Evolutionary conservation across 2,113 vertebrate genomes (phyloP), one percentile per base, ranked within the genome.

Genomic region (Rana temporaria): DNA sequence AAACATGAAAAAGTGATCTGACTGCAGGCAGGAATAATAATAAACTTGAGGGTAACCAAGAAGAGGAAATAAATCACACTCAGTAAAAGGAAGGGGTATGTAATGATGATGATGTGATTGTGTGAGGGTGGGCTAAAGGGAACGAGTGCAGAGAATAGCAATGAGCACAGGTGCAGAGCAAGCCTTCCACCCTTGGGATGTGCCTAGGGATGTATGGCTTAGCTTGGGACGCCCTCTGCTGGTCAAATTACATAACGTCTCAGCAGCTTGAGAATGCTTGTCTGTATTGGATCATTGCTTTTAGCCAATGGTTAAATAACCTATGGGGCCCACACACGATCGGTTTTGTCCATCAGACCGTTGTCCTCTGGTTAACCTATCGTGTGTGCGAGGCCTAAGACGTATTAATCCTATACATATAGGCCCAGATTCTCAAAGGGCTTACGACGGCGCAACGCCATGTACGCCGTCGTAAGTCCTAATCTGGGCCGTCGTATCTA

Each of bases 81-180:
- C 1, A 42, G 64, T 22, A 48, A 48, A 48, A 52, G 65, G 48
- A 11, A 11, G 19, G 0, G 78, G 30, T 15, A 24, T 57, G 53
- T 52, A 62, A 63, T 48, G 66, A 57, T 48, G 66, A 57, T 59
- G 34, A 67, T 38, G 57, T 55, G 30, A 84, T 38, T 82, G 4
- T 30, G 85, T 85, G 63, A 81, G 86, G 57, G 55, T n/a, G 19
- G 55, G 42, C 34, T 22, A 66, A 82, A 73, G 60, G 4, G 69
- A 66, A 57, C n/a, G 30, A 66, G 66, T 78, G 77, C 53, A 63
- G 67, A 48, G 76, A 72, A 67, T 84, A 59, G 53, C 38, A 65
- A 9, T n/a, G 14, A 4, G 77, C 63, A 32, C 53, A 19, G 0
- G 42, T 63, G 71, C 79, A 42, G 63, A 56, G 1, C 4, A 66